A percentile compares a stretch with the other conserved stretches of the same genome.
These are phyloP conservation scores for Lepidocyrtoides sp. DNA, from an alignment of 2,888 invertebrate species.

Conservation along the genomic window DNA sequence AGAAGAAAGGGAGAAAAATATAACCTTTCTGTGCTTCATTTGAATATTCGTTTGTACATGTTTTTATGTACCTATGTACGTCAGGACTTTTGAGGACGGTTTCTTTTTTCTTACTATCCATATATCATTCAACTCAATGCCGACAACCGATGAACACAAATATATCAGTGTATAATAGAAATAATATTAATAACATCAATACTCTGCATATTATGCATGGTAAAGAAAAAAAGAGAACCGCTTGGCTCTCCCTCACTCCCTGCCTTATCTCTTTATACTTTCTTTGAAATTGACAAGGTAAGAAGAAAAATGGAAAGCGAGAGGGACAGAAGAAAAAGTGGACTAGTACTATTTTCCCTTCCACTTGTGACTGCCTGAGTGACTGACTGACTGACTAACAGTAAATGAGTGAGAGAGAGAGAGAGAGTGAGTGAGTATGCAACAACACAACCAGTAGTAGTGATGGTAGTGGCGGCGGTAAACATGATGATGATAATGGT, in stretches of 20 bases:
- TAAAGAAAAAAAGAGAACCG: not conserved
- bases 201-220: not conserved
- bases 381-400: slow-evolving; percentile 65
- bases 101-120: not conserved
- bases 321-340: slow-evolving; percentile 39
- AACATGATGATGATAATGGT: slow-evolving; percentile 38
- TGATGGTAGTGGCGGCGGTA: not conserved
- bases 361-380: slow-evolving; percentile 54
- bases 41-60: not conserved
- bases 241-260: not conserved
- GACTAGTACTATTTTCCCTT: slow-evolving; percentile 55
- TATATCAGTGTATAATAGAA: not conserved
- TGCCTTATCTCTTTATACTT: slow-evolving; percentile 27
- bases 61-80: not conserved
- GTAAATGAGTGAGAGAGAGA: slow-evolving; percentile 58
- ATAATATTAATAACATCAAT: no score
- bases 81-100: not conserved
- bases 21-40: not conserved
- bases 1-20: not conserved
- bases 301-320: slow-evolving; percentile 24
- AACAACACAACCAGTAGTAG: not conserved
- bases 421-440: slow-evolving; percentile 27
- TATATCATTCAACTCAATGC: not conserved
- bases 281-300: slow-evolving; percentile 50
- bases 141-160: slow-evolving; percentile 25